Evolutionary conservation across 2,113 vertebrate genomes (phyloP), one percentile per base, ranked within the genome.

Genomic region (Spizaetus ornatus): DNA sequence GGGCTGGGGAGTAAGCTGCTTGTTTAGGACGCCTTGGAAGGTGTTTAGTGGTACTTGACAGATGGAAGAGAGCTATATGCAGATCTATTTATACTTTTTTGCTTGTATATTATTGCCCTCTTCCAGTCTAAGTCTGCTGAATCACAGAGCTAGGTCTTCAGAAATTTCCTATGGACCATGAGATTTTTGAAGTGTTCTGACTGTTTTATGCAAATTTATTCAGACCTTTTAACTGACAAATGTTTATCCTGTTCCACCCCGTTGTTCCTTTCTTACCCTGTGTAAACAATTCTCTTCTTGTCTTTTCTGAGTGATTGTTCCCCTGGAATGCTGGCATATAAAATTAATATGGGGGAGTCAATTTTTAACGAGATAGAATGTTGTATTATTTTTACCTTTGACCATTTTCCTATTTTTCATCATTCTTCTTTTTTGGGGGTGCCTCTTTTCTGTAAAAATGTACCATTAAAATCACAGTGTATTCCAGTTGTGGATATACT

Each of bases 41-140:
- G 76, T 13, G 13, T 31, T 12, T 26, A 11, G 9, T 7, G 72
- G 34, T 6, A 5, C 43, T 42, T 55, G 59, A 0, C 53, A 14
- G 59, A 1, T 0, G 19, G 70, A 11, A 13, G 11, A 16, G 47
- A 7, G 5, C n/a, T 29, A 0, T 1, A 5, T 22, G 42, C 15
- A 10, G 40, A 48, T 42, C 2, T 26, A 0, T 38, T n/a, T 16
- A 1, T 10, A 48, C 43, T 5, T 13, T 7, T 73, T 18, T 22
- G 11, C n/a, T 62, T 65, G 0, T 7, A 0, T 40, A 3, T 29
- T 52, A 2, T 4, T 59, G 32, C 48, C 55, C 34, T 80, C 55
- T 23, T 34, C 38, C 40, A 26, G 21, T 12, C 91, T 38, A 40
- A 27, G 34, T 1, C 65, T 61, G 40, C 59, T 15, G 3, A 3